Evolutionary conservation across 2,113 vertebrate species (phyloP), one percentile per base, ranked within the genome.

Genomic region (Furnarius figulus): DNA sequence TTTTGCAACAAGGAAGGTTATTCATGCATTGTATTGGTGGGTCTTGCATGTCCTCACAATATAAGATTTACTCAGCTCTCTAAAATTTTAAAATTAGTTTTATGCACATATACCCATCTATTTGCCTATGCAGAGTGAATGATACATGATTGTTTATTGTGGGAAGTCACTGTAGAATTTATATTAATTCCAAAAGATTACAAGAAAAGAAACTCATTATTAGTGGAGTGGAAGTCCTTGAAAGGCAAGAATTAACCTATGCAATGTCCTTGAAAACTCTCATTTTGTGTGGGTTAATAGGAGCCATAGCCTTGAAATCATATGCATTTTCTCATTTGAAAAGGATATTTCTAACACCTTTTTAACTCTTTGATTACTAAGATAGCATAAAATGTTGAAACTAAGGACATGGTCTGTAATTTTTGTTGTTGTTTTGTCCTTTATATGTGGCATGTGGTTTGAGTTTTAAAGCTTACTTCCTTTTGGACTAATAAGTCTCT

Each of bases 391-490:
- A 62, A 71, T 12, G 49, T 20, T 83, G 58, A 76, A 77, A 77
- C n/a, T 82, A 66, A 92, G 70, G 66, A 70, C n/a, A 89, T 4
- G 71, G 42, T 31, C 16, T 39, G 46, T 35, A 75, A 33, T 80
- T 91, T 76, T 91, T 85, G 46, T 87, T 86, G 39, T 76, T 93
- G 65, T 50, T 87, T 44, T 85, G 52, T 83, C 89, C 94, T 95
- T 89, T 88, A 78, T 94, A 90, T 66, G 82, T 39, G n/a, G 85
- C 97, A 95, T 96, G 95, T 97, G 96, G 95, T 98, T 97, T 97
- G 97, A 95, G 65, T 98, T 97, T 97, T 94, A 96, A 96, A 79
- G 79, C 93, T 95, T 90, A 95, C 96, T 98, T 98, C 95, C 96
- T 97, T 58, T 33, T 70, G 39, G 86, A 59, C 90, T 97, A 97